Evolutionary conservation across 2,888 invertebrate genomes (phyloP), one percentile per base, ranked within the genome.

Genomic region (Hyppa rectilinea): DNA sequence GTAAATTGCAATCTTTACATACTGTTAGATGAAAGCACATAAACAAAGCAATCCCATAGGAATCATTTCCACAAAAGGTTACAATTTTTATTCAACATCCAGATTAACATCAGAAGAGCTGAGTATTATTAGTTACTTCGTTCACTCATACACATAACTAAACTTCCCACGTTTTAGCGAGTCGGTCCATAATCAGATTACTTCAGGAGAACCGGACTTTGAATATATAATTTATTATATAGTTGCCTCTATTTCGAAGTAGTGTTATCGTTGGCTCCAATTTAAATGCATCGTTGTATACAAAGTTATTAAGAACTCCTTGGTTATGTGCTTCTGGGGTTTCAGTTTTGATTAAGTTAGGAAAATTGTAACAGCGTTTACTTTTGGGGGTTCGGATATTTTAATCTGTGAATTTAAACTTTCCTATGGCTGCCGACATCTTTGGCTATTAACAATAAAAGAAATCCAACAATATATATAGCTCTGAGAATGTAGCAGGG

Each of bases 201-300:
- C 63, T 59, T 62, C 65, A 59, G 29, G 47, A 53, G 17, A 53
- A 56, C 71, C 26, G 64, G 64, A 76, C 49, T 81, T 71, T 68
- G 64, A 55, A 61, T 71, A 64, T 55, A 49, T n/a, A n/a, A n/a
- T n/a, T n/a, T n/a, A n/a, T n/a, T n/a, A n/a, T 58, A 56, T 66
- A 74, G 80, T 76, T 66, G 50, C 58, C 50, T 52, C 66, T 78
- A 74, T 69, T 82, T 78, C 66, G 47, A 74, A 63, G 62, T 60
- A 63, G 31, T 40, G 45, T 56, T 80, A 75, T 52, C 50, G 45
- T 77, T 60, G 68, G 29, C 45, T 56, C 45, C 45, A 63, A 77
- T 77, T 74, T 68, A 80, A 63, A 80, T 56, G 63, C 55, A 60
- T 60, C 68, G 67, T 55, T 58, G 43, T 59, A 23, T 5, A 74